Evolutionary conservation across 2,888 invertebrate species (phyloP).

Genomic region (Tridacna gigas): DNA sequence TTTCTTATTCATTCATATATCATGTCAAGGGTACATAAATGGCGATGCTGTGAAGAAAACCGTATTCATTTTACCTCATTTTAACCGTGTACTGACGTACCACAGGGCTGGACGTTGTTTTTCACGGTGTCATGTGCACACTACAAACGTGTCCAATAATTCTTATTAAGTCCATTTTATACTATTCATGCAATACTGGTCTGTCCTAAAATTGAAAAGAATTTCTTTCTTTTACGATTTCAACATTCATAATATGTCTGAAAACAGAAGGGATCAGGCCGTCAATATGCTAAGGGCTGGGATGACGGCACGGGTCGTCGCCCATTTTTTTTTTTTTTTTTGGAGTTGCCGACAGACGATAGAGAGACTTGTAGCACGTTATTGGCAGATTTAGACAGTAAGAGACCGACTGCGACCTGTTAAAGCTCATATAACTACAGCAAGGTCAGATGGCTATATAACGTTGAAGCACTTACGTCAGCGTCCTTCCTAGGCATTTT

Average conservation of each 20-base stretch:
- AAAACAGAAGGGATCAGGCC: background rate
- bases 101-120: no score
- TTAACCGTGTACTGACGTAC: no score
- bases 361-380: background rate
- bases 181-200: background rate
- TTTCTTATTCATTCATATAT: no score
- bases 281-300: background rate
- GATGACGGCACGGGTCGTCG: background rate
- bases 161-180: background rate
- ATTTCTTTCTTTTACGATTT: background rate
- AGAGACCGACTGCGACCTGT: slow-evolving; percentile 22
- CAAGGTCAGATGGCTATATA: slow-evolving; percentile 20
- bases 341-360: background rate
- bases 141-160: background rate
- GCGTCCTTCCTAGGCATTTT: slow-evolving; percentile 14
- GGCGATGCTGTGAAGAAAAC: no score
- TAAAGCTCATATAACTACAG: slow-evolving; percentile 19
- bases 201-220: background rate
- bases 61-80: no score
- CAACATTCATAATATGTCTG: background rate
- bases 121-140: no score
- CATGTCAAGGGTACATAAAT: no score
- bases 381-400: background rate
- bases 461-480: slow-evolving; percentile 39
- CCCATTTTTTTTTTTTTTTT: no score